phyloP scores from a whole-genome alignment of 1,140 invertebrate genomes.

The Listronotus oregonensis region DNA sequence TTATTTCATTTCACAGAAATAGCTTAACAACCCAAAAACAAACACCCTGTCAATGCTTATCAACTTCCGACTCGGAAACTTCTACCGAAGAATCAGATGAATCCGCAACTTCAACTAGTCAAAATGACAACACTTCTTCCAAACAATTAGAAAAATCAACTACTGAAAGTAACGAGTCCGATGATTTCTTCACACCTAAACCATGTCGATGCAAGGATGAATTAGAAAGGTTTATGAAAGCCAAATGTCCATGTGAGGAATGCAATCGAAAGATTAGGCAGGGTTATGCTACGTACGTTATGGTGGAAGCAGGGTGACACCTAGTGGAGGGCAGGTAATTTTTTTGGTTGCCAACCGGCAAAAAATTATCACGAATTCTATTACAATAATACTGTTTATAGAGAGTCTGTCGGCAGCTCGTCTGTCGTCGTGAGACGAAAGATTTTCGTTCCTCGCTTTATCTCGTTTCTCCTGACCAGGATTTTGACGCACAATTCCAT shows the following conservation, averaged over 20 bases:
- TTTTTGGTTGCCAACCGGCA: too few species aligned
- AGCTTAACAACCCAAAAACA: too few species aligned
- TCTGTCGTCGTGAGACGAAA: too few species aligned
- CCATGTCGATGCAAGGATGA: constrained; percentile 36
- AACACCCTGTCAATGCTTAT: too few species aligned
- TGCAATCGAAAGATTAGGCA: constrained; percentile 29
- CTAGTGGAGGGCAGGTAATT: constrained; percentile 21
- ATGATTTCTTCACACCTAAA: constrained; percentile 21
- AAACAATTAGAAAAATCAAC: background rate
- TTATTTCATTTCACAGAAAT: too few species aligned
- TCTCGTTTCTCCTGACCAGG: background rate
- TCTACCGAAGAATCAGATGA: too few species aligned
- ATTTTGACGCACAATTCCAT: too few species aligned
- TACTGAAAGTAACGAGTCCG: constrained; percentile 7
- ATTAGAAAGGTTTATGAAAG: constrained; percentile 29
- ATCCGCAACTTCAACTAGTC: background rate
- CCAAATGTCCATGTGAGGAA: constrained; percentile 37
- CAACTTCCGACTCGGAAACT: too few species aligned
- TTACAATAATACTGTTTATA: too few species aligned
- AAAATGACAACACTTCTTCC: background rate
- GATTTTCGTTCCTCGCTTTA: too few species aligned
- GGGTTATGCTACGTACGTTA: constrained; percentile 18
- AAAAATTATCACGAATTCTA: too few species aligned
- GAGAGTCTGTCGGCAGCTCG: too few species aligned
- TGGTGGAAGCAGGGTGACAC: constrained; percentile 15